Evolutionary conservation across 1,140 invertebrate genomes (phyloP).

Genomic region (Nephila pilipes): DNA sequence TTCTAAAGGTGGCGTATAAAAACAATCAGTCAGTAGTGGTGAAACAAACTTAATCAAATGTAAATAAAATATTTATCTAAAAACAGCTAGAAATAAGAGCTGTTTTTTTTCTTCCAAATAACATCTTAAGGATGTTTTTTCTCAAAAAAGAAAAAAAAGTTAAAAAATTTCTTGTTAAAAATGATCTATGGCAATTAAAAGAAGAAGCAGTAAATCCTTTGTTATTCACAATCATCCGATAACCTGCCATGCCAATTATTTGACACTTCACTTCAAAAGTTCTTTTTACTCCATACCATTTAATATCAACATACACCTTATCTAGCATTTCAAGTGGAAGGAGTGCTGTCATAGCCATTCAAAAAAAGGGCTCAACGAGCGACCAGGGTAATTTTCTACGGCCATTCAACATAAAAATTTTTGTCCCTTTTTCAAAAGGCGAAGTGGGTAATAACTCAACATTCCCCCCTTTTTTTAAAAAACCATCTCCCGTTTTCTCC

Average conservation of each 20-base stretch:
- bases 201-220: too few species aligned
- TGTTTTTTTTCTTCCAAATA: too few species aligned
- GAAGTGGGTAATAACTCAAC: slow-evolving; percentile 11
- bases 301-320: neutral
- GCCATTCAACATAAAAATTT: slow-evolving; percentile 8
- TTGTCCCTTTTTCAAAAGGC: neutral
- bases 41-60: too few species aligned
- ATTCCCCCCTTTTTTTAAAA: neutral
- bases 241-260: neutral
- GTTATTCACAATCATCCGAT: neutral
- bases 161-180: too few species aligned
- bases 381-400: neutral
- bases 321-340: neutral
- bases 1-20: too few species aligned
- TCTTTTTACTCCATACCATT: neutral
- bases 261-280: neutral
- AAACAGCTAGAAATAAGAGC: too few species aligned
- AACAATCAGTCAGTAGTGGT: too few species aligned
- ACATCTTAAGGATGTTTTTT: too few species aligned
- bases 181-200: too few species aligned
- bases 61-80: too few species aligned
- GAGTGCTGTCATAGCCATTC: neutral
- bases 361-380: neutral
- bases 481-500: neutral
- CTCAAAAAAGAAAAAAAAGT: too few species aligned